phyloP scores from a whole-genome alignment of 2,113 vertebrate species.

The Lophura nycthemera region DNA sequence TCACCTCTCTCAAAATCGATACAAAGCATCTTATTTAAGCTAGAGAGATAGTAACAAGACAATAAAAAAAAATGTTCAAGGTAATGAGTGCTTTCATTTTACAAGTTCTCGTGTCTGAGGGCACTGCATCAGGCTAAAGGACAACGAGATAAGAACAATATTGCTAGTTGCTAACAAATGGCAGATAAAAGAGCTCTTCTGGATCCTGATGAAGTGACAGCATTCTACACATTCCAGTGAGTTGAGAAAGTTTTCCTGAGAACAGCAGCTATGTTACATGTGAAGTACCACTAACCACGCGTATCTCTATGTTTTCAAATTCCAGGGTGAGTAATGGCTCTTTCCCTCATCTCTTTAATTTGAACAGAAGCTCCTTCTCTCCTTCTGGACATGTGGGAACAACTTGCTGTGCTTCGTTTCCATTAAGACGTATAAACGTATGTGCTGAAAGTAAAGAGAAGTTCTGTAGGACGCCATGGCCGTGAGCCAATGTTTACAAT shows the following conservation, averaged over 20 bases:
- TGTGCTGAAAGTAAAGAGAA: slow-evolving; percentile 75
- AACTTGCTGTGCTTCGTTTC: slow-evolving; percentile 52
- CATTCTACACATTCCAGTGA: slow-evolving; percentile 93
- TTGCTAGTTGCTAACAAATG: slow-evolving; percentile 80
- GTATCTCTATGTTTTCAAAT: slow-evolving; percentile 75
- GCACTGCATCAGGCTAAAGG: slow-evolving; percentile 73
- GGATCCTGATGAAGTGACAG: slow-evolving; percentile 91
- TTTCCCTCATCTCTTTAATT: slow-evolving; percentile 19
- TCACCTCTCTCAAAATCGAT: slow-evolving; percentile 25
- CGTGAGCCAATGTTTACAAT: slow-evolving; percentile 92
- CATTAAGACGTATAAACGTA: slow-evolving; percentile 71
- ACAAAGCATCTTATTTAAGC: slow-evolving; percentile 37
- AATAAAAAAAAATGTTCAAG: slow-evolving; percentile 69
- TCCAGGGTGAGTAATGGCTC: slow-evolving; percentile 56
- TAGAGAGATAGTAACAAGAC: slow-evolving; percentile 41
- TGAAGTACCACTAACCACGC: slow-evolving; percentile 72
- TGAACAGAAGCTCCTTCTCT: slow-evolving; percentile 65
- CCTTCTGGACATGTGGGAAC: slow-evolving; percentile 55
- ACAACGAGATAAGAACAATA: slow-evolving; percentile 79
- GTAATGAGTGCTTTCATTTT: slow-evolving; percentile 71
- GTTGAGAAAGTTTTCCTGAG: slow-evolving; percentile 83
- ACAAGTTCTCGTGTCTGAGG: slow-evolving; percentile 69
- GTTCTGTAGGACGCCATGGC: slow-evolving; percentile 83
- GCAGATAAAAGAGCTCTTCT: slow-evolving; percentile 86
- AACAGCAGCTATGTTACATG: slow-evolving; percentile 70